Evolutionary conservation across 2,113 vertebrate species (phyloP).

Genomic region (Progne subis): DNA sequence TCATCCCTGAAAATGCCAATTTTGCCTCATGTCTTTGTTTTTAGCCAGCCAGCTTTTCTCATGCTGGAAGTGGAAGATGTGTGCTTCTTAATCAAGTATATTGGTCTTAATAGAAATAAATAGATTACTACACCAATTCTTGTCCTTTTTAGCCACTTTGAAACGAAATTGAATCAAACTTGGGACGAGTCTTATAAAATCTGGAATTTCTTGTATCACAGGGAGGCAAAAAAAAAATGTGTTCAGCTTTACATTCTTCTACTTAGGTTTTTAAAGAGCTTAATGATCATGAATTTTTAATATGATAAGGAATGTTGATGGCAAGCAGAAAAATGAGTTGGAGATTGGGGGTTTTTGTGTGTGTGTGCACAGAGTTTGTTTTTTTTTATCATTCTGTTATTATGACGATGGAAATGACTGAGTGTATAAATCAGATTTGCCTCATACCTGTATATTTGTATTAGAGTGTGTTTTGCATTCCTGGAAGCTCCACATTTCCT

Average conservation of each 20-base stretch:
- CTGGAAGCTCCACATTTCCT: background rate
- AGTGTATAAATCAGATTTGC: background rate
- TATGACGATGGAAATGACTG: background rate
- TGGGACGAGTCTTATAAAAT: background rate
- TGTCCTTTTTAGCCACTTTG: background rate
- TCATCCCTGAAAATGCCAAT: background rate
- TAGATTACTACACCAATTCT: background rate
- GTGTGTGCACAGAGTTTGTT: background rate
- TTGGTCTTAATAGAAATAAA: background rate
- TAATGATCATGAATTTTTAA: background rate
- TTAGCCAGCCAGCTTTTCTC: background rate
- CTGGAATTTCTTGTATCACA: background rate
- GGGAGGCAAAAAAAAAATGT: background rate
- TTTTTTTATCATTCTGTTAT: background rate
- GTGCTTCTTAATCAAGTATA: background rate
- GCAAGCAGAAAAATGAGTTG: background rate
- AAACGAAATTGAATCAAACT: background rate
- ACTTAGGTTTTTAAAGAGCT: background rate
- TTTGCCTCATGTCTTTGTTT: background rate
- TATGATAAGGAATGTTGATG: background rate
- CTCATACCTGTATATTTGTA: background rate
- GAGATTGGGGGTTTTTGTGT: rapidly evolving
- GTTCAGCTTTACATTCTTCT: background rate
- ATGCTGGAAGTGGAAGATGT: background rate
- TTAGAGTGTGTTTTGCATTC: background rate